Percentiles rank a stretch among this genome's conserved stretches.
Evolutionary conservation across 2,888 invertebrate genomes (phyloP).

Genomic region (Eupelmus urozonus): DNA sequence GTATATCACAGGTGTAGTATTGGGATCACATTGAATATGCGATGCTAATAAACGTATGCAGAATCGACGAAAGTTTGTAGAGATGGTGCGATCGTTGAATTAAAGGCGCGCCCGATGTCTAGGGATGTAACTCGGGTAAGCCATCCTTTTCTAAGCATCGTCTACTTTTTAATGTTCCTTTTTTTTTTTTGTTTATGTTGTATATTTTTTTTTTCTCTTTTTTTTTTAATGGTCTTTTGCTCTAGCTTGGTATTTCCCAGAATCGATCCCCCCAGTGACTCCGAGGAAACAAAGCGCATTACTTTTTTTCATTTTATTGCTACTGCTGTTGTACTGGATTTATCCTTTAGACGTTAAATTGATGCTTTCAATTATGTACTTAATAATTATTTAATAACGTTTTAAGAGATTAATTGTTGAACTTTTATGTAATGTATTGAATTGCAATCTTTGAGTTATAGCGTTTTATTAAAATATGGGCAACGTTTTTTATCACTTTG

Average conservation of each 20-base stretch:
- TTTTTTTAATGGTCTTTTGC: not conserved
- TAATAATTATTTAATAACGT: too few species aligned
- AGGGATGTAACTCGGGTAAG: constrained; percentile 34
- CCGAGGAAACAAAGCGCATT: too few species aligned
- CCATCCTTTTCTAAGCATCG: constrained; percentile 40
- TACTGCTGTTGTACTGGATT: too few species aligned
- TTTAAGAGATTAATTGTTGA: too few species aligned
- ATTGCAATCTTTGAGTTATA: too few species aligned
- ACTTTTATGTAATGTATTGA: too few species aligned
- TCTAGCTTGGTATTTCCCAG: not conserved
- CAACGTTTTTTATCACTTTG: too few species aligned
- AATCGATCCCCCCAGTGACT: too few species aligned
- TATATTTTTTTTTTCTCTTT: constrained; percentile 1
- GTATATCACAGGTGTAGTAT: not conserved
- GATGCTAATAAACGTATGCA: not conserved
- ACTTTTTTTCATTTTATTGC: too few species aligned
- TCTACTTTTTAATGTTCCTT: constrained; percentile 33
- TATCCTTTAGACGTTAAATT: too few species aligned
- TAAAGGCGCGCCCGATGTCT: not conserved
- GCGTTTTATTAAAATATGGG: too few species aligned
- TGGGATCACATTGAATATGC: not conserved
- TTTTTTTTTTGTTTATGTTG: not conserved
- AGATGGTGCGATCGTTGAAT: not conserved
- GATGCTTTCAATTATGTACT: too few species aligned
- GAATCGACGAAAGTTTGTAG: not conserved